Base-by-base conservation (phyloP, 2,113 vertebrate species). In the Propithecus coquereli region DNA sequence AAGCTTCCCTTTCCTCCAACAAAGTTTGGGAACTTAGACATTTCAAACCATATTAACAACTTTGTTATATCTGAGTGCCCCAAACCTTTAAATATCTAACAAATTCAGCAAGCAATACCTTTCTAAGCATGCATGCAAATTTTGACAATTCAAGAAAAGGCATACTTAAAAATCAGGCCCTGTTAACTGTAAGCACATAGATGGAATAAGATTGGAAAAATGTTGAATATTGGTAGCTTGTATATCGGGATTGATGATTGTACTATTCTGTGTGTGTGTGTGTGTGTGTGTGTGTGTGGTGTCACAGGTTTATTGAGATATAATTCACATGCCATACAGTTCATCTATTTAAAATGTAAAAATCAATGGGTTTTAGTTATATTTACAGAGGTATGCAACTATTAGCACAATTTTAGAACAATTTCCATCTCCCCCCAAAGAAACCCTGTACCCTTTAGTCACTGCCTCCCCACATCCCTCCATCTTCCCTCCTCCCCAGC, bases 401-500 rank as follows among this genome's bases (percentile, higher is more conserved):
- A 23, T 71, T 40, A 18, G 2, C 12, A 4, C 10, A 50, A 37
- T 76, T 57, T 47, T 47, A 66, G 65, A 66, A 47, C 17, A 63
- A 52, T 76, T 59, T 52, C 45, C 30, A 25, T 50, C 18, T 76
- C 40, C 11, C 37, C 20, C 6, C 20, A 18, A 52, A 63, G 40
- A 96, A 30, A 52, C n/a, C 1, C n/a, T 32, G 22, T 32, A 2
- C 4, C 10, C 34, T 23, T 77, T 59, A 66, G 80, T 4, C 7
- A 43, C 2, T 17, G 43, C 18, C 18, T n/a, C 52, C 61, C 23
- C 27, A 27, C 59, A 82, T 57, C 22, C 40, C 22, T 27, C 3
- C 16, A n/a, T 4, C n/a, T 0, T 25, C 3, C 10, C 4, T 9
- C 32, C 12, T 9, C 27, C 25, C 9, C 23, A 23, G 1, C 2